phyloP scores from a whole-genome alignment of 2,113 vertebrate genomes.

The Mobula birostris region DNA sequence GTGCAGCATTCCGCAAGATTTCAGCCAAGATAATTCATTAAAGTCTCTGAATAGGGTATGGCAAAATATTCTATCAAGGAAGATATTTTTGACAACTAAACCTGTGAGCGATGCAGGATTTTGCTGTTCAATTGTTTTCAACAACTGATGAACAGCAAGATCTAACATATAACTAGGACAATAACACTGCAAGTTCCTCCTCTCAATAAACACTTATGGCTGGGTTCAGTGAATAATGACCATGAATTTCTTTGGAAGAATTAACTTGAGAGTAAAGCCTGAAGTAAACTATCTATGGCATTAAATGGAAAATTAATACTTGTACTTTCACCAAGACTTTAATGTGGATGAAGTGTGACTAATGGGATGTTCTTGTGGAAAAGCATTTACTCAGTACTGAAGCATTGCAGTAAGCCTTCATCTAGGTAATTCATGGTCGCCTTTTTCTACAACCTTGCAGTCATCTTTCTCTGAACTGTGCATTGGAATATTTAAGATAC shows the following conservation, averaged over 20 bases:
- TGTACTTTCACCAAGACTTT: not conserved
- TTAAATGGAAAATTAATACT: not conserved
- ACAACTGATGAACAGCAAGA: not conserved
- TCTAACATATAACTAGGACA: not conserved
- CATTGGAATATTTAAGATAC: not conserved
- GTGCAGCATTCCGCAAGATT: not conserved
- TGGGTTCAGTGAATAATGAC: not conserved
- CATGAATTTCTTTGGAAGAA: not conserved
- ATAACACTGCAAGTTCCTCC: not conserved
- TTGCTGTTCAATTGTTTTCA: too few relatives aligned
- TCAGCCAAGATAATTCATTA: not conserved
- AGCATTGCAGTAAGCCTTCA: not conserved
- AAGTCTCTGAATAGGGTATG: not conserved
- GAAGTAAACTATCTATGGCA: not conserved
- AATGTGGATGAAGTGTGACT: not conserved
- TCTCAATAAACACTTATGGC: not conserved
- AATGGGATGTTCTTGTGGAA: not conserved
- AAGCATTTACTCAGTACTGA: not conserved
- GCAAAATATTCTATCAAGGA: too few relatives aligned
- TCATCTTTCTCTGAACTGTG: not conserved
- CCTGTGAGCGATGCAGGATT: too few relatives aligned
- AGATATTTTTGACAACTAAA: too few relatives aligned
- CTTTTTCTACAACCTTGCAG: not conserved
- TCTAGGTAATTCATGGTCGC: not conserved
- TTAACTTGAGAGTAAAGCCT: not conserved